Base-by-base conservation (phyloP, 2,113 vertebrate species). In the Oryzias melastigma region DNA sequence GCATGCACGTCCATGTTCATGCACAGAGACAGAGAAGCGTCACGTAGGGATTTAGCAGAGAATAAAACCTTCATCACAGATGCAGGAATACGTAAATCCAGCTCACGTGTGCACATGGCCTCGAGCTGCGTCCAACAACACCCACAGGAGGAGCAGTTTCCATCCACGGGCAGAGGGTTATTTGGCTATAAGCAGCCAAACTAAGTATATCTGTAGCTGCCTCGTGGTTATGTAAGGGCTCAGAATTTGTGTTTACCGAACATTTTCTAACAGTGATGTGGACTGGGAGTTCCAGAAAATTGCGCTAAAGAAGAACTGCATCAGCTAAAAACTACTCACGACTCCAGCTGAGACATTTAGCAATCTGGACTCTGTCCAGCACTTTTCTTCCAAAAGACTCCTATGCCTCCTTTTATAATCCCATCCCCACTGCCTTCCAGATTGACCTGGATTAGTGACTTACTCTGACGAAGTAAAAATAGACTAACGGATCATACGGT, bases 41-140 rank as follows among this genome's bases (percentile, higher is more conserved):
- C 68, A 65, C 5, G 65, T 48, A 65, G 61, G 80, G 87, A 88
- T 87, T 88, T 87, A 87, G 68, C 73, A 47, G 35, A 19, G 71
- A 83, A 87, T 85, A 84, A 86, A 88, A 85, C 73, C 83, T 88
- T 84, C 77, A 81, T 81, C 72, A 75, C 77, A 80, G 82, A 84
- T 67, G 77, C 75, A 76, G 75, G 72, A 67, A 75, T 69, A 80
- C 45, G 52, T 84, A 80, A 87, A 87, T 85, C 83, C 84, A 57
- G 61, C 57, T 72, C 77, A 81, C 53, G 55, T 74, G 80, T 53
- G 64, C 78, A 51, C 58, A 19, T 19, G 62, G 53, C n/a, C 75
- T 53, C 62, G 24, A 1, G 27, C 35, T 2, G 40, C 4, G 27
- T 55, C 70, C 18, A 56, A 62, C 16, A 49, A 57, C 58, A 15